Conservation (phyloP, 2,113 vertebrate genomes). For the Protobothrops flavoviridis region DNA sequence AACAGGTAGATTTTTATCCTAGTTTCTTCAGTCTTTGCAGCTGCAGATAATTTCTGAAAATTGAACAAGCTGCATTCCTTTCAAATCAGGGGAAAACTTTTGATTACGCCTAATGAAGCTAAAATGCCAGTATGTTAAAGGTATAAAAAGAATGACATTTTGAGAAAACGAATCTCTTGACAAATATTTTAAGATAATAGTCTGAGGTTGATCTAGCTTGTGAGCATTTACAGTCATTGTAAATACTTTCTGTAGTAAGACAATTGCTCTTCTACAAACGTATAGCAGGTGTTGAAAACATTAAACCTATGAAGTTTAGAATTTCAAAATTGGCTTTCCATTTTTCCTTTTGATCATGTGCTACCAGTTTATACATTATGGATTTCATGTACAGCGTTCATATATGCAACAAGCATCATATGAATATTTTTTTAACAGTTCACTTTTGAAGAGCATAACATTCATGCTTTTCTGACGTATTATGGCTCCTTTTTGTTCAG, state of each 20-base stretch:
- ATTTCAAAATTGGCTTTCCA: not conserved
- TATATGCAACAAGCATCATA: not conserved
- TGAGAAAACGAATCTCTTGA: constrained; percentile 27
- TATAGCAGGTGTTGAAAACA: constrained; percentile 19
- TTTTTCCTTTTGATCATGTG: not conserved
- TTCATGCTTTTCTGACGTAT: not conserved
- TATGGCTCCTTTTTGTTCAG: not conserved
- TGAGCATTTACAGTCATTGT: not conserved
- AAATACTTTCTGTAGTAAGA: not conserved
- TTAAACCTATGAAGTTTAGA: not conserved
- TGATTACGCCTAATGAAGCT: not conserved
- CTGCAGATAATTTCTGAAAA: constrained; percentile 9
- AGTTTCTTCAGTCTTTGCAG: constrained; percentile 12
- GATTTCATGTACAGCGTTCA: not conserved
- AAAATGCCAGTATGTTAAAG: not conserved
- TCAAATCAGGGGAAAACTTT: not conserved
- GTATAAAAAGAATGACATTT: not conserved
- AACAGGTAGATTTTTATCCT: constrained; percentile 25
- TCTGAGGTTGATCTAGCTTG: constrained; percentile 6
- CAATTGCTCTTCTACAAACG: not conserved
- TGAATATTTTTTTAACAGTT: constrained; percentile 5
- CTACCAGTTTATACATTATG: not conserved
- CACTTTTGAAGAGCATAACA: accelerated
- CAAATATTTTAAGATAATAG: not conserved
- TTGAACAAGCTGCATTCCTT: not conserved